These are phyloP conservation scores for Lepidochrysops patricia DNA, from an alignment of 2,888 invertebrate species.

Conservation along the genomic window DNA sequence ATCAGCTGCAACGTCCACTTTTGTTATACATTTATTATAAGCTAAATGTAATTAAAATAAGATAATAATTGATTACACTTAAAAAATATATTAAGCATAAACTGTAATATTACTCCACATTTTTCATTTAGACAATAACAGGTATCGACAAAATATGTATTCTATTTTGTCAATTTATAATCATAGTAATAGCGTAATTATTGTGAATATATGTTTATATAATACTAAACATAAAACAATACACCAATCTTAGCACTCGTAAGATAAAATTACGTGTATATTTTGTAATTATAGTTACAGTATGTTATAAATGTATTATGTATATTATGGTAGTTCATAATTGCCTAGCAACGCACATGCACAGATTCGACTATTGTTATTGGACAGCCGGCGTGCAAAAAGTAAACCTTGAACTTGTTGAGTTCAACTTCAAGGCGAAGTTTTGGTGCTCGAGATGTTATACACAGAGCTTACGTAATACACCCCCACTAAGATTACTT, in stretches of 20 bases:
- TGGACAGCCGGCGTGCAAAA: slow-evolving; percentile 52
- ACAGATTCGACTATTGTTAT: slow-evolving; percentile 40
- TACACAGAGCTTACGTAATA: slow-evolving; percentile 50
- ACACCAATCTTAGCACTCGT: too few relatives aligned
- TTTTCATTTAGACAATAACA: too few relatives aligned
- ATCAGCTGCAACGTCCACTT: background rate
- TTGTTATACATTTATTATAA: background rate
- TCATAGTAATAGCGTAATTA: too few relatives aligned
- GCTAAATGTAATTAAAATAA: background rate
- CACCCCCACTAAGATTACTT: slow-evolving; percentile 21
- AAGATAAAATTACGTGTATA: too few relatives aligned
- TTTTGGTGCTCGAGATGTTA: slow-evolving; percentile 45
- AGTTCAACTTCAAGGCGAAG: slow-evolving; percentile 67
- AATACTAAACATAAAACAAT: too few relatives aligned
- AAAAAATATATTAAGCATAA: background rate
- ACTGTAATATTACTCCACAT: too few relatives aligned
- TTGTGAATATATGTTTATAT: too few relatives aligned
- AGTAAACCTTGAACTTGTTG: slow-evolving; percentile 66
- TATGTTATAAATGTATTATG: too few relatives aligned
- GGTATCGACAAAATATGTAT: too few relatives aligned
- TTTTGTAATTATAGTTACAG: too few relatives aligned
- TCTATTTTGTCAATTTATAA: background rate
- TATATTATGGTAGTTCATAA: slow-evolving; percentile 14
- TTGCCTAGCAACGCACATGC: slow-evolving; percentile 22
- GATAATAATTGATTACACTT: background rate